Evolutionary conservation across 2,797 vertebrate genomes (phyloP), one percentile per base, ranked within the genome.

Genomic region (Sternotherus odoratus): DNA sequence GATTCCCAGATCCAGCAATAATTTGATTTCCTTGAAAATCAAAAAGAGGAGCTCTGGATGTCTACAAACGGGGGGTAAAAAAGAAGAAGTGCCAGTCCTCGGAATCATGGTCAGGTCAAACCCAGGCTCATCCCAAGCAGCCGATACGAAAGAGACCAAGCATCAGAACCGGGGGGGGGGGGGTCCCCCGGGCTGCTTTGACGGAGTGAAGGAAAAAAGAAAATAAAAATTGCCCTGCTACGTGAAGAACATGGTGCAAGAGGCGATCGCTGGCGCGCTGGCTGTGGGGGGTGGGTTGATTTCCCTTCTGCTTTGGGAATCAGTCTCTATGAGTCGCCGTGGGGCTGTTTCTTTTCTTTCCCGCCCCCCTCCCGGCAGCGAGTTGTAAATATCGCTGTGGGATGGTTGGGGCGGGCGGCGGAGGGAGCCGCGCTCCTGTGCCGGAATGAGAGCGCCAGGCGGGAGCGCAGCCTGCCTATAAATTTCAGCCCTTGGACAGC

Each of bases 401-500:
- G 94, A 95, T 94, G 88, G 84, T 89, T 87, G 93, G 90, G 83
- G 95, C n/a, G 91, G 83, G 83, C 91, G 88, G 89, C 87, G 83
- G 85, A 87, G 80, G 95, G 82, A 75, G 88, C 97, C 96, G 93
- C 43, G 92, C 95, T 96, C 96, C 96, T 97, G 97, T 96, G 97
- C 96, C 79, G 97, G 97, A 98, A 98, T 97, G 98, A 97, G 95
- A 93, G 91, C 87, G 85, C 56, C 95, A 85, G 95, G 97, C 97
- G 96, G 98, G 97, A 95, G 96, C 93, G 98, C 98, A 96, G 97
- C 96, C 97, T 94, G 98, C 97, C 96, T 95, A 97, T 97, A 98
- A 97, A 98, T 97, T 97, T 98, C 98, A 98, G 98, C 97, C 93
- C 97, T 97, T 98, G 98, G 98, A 98, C 98, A 99, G 98, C 98